Evolutionary conservation across 1,140 invertebrate species (phyloP), one percentile per base, ranked within the genome.

Genomic region (Ruditapes philippinarum): DNA sequence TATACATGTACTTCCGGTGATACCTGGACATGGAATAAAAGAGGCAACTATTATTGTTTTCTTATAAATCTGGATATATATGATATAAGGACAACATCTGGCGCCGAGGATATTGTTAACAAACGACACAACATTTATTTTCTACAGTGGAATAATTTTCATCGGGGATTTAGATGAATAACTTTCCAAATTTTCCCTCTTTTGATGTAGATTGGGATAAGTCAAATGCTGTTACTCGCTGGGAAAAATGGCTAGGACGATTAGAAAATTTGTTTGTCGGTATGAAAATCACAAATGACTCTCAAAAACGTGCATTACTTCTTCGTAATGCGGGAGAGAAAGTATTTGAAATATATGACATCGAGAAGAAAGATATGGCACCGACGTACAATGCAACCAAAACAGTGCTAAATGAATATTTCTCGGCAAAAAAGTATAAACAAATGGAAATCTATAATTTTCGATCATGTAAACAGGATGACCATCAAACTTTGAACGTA

Each of bases 261-360:
- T 79, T 87, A 1, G 83, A 90, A 62, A 85, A 86, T 57, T 38
- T 90, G 31, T 84, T 90, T 49, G 76, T 76, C 0, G 82, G 82
- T 33, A 54, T 90, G 42, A 76, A 73, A 14, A 84, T 90, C 38
- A 70, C 51, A 14, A 60, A 79, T 31, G 81, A 76, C 25, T 57
- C 51, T 33, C 36, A 80, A 17, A 87, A 82, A 68, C 45, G 90
- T n/a, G 85, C 90, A 1, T 51, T 89, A 57, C 81, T 91, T 14
- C 65, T 89, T 4, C 86, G 85, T 57, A 89, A 85, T 60, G 81
- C 73, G 31, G 90, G 85, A 0, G 90, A 91, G 22, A 57, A 57
- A 19, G 51, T 57, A 3, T 57, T 22, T n/a, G 51, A 57, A 4
- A 57, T 57, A 17, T 57, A 57, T 57, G 19, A 57, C 51, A 22